Evolutionary conservation across 2,797 vertebrate genomes (phyloP), one percentile per base, ranked within the genome.

Genomic region (Sylvilagus floridanus): DNA sequence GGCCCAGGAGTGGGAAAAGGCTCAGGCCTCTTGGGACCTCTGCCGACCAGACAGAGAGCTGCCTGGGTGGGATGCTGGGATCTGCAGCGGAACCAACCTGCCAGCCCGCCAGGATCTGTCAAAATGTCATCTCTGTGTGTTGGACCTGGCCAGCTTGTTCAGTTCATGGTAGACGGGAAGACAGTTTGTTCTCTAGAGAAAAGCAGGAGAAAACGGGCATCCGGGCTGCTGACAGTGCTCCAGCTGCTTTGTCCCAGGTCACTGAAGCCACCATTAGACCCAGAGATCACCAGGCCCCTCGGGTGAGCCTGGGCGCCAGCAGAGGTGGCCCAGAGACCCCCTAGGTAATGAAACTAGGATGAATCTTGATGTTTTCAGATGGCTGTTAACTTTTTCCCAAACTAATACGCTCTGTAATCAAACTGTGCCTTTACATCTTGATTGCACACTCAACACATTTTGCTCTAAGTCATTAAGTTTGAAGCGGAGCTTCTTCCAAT

Each of bases 41-140:
- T 83, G 42, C 42, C 8, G 42, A 47, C 42, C 8, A 47, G 42
- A 47, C 52, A n/a, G 5, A 73, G 66, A 93, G 24, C 30, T 6
- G 26, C 47, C 2, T 30, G 24, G 60, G 72, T 35, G 26, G 82
- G 66, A 54, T 47, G 24, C 26, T 21, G 78, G 68, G 79, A 63
- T 94, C 79, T 75, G 60, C 71, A 47, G 71, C 37, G 60, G 62
- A 96, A 84, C 60, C 35, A 47, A 19, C 75, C 57, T 26, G 77
- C 47, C 50, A 71, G 77, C 68, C 69, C 96, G 81, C 68, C 57
- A 84, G 65, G 81, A 60, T 94, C 42, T 60, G 54, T 66, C 90
- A 88, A 95, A 97, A 95, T 91, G 90, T 94, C 93, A 94, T 94
- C 92, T 94, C 91, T 92, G 17, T 82, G 78, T 93, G 95, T 90